Evolutionary conservation across 2,888 invertebrate species (phyloP), one percentile per base, ranked within the genome.

Genomic region (Meteorus colon): DNA sequence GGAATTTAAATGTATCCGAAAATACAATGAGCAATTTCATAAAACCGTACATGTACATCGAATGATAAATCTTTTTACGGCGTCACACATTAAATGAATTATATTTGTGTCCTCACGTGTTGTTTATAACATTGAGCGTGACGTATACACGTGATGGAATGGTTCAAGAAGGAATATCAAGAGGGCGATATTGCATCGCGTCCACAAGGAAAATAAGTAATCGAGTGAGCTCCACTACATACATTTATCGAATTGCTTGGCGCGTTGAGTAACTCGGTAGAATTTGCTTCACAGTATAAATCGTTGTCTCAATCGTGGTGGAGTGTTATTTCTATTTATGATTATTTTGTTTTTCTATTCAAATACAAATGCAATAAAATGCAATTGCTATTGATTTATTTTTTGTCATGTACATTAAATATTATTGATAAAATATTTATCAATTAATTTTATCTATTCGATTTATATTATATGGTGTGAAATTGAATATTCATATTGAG

Each of bases 71-170:
- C n/a, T 14, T 16, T 16, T 5, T n/a, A 48, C 16, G 4, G 16
- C n/a, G 4, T 5, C 4, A n/a, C 48, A 48, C 48, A 66, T 19
- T 51, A 6, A 55, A 55, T 55, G n/a, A 55, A 19, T 55, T 55
- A 55, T 19, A 19, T 60, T 41, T n/a, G 27, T n/a, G 27, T 70
- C 66, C 85, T 87, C 87, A 87, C 87, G 87, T 87, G 87, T 86
- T 82, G 83, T 82, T 81, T 82, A 82, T 83, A 82, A 84, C 80
- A 81, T 82, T 73, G 78, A 81, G 81, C 80, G 79, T 78, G 72
- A 70, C 79, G 80, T 68, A 78, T 73, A 85, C 85, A 85, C 86
- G 86, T 86, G 86, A 86, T 83, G 81, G 77, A 71, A 76, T 24
- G 67, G 60, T 73, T 74, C 27, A 41, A 45, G 70, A 34, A 24